These are phyloP conservation scores for Vanessa cardui DNA, from an alignment of 2,888 invertebrate species.

Conservation along the genomic window DNA sequence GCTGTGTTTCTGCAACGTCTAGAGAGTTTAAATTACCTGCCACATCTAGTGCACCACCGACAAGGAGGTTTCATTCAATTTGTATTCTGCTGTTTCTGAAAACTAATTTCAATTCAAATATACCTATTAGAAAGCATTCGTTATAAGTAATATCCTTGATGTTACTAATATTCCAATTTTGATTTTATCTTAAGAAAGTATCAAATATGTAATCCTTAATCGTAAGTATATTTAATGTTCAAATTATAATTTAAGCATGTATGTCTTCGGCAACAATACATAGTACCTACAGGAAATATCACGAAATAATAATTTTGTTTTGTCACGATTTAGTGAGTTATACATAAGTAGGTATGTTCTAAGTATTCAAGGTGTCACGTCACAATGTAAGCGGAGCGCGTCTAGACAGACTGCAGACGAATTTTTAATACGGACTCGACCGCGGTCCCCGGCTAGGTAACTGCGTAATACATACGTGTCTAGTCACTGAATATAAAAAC, in stretches of 20 bases:
- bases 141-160: too few relatives aligned
- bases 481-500: slow-evolving; percentile 28
- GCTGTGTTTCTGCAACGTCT: slow-evolving; percentile 50
- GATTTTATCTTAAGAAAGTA: too few relatives aligned
- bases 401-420: slow-evolving; percentile 77
- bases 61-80: slow-evolving; percentile 58
- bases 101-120: slow-evolving; percentile 13
- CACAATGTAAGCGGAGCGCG: slow-evolving; percentile 62
- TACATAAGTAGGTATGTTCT: slow-evolving; percentile 32
- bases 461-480: slow-evolving; percentile 30
- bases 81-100: slow-evolving; percentile 45
- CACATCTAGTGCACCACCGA: slow-evolving; percentile 48
- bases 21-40: slow-evolving; percentile 59
- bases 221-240: background rate
- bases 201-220: background rate
- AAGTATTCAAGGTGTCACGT: slow-evolving; percentile 59
- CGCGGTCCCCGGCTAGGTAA: slow-evolving; percentile 42
- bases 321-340: slow-evolving; percentile 19
- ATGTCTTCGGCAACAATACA: background rate
- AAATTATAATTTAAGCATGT: background rate
- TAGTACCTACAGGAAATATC: slow-evolving; percentile 27
- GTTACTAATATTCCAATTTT: too few relatives aligned
- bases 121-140: too few relatives aligned
- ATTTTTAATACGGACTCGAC: slow-evolving; percentile 63
- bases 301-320: slow-evolving; percentile 27